These are phyloP conservation scores for Yoshiicerus persimilis DNA, from an alignment of 1,140 invertebrate species.

Conservation along the genomic window DNA sequence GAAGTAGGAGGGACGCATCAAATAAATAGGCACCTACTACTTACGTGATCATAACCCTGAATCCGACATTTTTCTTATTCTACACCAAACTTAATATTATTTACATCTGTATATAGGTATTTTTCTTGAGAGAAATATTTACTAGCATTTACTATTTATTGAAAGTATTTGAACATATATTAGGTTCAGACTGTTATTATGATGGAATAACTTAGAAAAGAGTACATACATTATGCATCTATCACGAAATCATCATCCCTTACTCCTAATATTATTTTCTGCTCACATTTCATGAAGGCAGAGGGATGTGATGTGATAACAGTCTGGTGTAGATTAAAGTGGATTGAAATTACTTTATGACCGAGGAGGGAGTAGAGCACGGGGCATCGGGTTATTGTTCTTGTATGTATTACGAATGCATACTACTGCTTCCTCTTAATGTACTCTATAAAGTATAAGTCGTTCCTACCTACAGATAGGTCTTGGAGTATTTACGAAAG, in stretches of 20 bases:
- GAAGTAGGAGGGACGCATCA: neutral
- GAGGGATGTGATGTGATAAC: slow-evolving; percentile 1
- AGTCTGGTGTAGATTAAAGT: neutral
- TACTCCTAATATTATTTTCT: neutral
- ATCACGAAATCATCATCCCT: neutral
- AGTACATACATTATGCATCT: neutral
- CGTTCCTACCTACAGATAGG: no score
- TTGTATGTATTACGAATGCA: neutral
- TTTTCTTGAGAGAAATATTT: neutral
- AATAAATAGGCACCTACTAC: no score
- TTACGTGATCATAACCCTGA: no score
- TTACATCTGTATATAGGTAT: no score
- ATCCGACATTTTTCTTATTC: neutral
- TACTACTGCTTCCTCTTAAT: neutral
- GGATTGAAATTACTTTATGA: slow-evolving; percentile 13
- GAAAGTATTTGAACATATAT: neutral
- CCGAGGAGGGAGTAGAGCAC: neutral
- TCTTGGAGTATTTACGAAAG: no score
- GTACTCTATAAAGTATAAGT: neutral
- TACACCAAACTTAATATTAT: no score
- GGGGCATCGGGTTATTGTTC: neutral
- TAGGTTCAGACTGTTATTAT: no score
- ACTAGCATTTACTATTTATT: no score
- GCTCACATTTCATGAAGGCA: neutral
- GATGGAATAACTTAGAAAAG: neutral